These are phyloP conservation scores for Tethea ocularis DNA, from an alignment of 2,888 invertebrate species.

Conservation along the genomic window DNA sequence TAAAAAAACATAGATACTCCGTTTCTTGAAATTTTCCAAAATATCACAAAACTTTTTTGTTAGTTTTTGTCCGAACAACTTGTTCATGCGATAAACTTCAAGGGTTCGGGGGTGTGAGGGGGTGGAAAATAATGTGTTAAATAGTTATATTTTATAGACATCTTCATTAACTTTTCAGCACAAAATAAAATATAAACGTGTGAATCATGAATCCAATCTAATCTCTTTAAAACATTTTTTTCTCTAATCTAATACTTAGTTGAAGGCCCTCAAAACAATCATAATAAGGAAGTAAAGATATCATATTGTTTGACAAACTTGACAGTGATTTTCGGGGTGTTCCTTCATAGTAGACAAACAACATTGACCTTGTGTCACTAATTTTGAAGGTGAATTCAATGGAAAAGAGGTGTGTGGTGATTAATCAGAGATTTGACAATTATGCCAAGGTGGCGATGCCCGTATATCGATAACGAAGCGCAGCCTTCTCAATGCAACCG, in stretches of 20 bases:
- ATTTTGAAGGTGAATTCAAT: slow-evolving; percentile 54
- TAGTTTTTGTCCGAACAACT: no score
- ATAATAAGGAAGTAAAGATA: no score
- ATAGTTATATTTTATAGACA: no score
- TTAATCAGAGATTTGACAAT: slow-evolving; percentile 58
- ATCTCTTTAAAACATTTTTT: neutral
- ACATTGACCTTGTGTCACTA: slow-evolving; percentile 54
- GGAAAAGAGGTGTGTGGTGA: slow-evolving; percentile 52
- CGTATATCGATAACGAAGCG: slow-evolving; percentile 71
- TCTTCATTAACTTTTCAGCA: no score
- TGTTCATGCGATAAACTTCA: no score
- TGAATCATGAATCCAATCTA: no score
- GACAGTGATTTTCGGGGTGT: slow-evolving; percentile 25
- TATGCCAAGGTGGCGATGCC: slow-evolving; percentile 72
- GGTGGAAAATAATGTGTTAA: no score
- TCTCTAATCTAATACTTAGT: neutral
- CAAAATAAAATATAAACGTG: no score
- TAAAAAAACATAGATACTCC: no score
- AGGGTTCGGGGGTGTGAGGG: no score
- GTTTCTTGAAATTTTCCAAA: no score
- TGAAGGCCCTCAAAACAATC: neutral
- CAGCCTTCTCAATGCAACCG: slow-evolving; percentile 55
- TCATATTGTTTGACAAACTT: neutral
- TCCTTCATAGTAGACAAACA: slow-evolving; percentile 52
- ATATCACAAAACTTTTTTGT: no score